Conservation (phyloP, 2,113 vertebrate genomes). For the Dryoscopus gambensis region DNA sequence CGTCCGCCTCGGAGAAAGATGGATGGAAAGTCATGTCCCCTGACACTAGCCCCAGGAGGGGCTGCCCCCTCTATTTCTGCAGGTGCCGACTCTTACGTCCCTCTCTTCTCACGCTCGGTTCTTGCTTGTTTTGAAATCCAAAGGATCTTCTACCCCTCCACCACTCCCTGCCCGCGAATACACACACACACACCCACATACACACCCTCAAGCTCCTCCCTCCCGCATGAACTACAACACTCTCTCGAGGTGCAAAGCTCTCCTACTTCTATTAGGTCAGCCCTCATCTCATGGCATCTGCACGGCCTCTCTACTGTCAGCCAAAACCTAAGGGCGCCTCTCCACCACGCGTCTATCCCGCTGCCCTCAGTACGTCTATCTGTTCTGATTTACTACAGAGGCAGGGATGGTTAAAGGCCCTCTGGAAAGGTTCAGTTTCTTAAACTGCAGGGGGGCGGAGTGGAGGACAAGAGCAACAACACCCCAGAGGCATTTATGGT, state of each 20-base stretch:
- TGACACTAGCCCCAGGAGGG: not conserved
- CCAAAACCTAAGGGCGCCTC: not conserved
- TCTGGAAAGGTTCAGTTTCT: constrained; percentile 12
- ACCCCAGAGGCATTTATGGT: constrained; percentile 1
- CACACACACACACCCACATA: not conserved
- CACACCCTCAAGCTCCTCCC: constrained; percentile 29
- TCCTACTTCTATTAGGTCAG: not conserved
- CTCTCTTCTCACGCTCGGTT: not conserved
- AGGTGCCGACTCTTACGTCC: not conserved
- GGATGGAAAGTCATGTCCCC: not conserved
- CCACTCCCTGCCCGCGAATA: not conserved
- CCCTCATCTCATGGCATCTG: not conserved
- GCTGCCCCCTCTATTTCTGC: not conserved
- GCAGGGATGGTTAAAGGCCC: not conserved
- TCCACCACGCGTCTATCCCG: rapidly evolving
- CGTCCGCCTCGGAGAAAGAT: not conserved
- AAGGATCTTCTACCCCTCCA: not conserved
- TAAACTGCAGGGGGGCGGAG: not conserved
- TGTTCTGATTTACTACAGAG: not conserved
- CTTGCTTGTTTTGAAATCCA: not conserved
- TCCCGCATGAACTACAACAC: not conserved
- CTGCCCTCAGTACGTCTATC: not conserved
- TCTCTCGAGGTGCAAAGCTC: not conserved
- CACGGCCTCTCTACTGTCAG: not conserved
- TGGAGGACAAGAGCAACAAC: not conserved